These are phyloP conservation scores for Microtus montanus DNA, from an alignment of 2,113 vertebrate genomes.

Conservation along the genomic window DNA sequence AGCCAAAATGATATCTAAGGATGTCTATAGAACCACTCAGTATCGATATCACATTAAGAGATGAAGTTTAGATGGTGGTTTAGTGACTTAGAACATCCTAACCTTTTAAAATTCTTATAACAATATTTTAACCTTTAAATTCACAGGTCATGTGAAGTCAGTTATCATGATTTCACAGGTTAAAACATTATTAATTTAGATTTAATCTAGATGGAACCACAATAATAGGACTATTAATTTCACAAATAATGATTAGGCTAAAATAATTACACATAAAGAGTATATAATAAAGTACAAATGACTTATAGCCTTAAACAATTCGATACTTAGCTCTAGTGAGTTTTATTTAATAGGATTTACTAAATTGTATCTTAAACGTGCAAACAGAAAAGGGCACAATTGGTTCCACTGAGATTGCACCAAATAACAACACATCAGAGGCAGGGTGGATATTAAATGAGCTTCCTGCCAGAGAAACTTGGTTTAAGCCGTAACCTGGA, in stretches of 20 bases:
- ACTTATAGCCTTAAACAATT: constrained; percentile 69
- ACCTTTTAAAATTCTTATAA: constrained; percentile 48
- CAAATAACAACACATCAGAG: constrained; percentile 36
- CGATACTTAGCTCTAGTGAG: constrained; percentile 60
- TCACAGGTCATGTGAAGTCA: constrained; percentile 29
- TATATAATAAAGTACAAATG: constrained; percentile 75
- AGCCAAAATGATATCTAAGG: not conserved
- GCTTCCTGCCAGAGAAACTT: constrained; percentile 55
- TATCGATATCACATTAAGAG: not conserved
- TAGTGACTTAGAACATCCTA: constrained; percentile 58
- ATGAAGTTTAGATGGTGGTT: not conserved
- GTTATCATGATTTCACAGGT: constrained; percentile 44
- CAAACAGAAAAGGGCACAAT: constrained; percentile 77
- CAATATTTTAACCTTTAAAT: constrained; percentile 75
- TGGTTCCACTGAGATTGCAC: constrained; percentile 72
- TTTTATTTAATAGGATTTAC: constrained; percentile 67
- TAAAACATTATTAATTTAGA: constrained; percentile 67
- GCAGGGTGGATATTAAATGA: constrained; percentile 41
- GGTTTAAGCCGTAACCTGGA: constrained; percentile 27
- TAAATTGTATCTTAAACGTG: constrained; percentile 65
- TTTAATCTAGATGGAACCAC: constrained; percentile 64
- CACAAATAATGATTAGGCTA: constrained; percentile 72
- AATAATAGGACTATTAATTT: constrained; percentile 50
- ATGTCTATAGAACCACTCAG: not conserved
- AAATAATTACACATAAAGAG: constrained; percentile 74